Evolutionary conservation across 2,113 vertebrate species (phyloP).

Genomic region (Erinaceus europaeus): DNA sequence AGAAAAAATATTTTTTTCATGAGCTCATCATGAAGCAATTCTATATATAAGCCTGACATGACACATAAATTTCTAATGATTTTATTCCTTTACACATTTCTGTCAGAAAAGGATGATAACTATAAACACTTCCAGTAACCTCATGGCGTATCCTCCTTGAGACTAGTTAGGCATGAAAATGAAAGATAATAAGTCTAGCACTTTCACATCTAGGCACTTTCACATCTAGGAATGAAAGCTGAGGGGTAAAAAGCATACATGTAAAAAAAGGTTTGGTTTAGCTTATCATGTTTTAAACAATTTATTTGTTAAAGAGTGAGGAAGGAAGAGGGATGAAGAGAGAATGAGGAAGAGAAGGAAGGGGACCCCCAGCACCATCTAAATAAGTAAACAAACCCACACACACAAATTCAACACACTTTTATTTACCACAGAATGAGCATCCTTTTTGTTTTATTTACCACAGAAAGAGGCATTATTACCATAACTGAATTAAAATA

Average conservation of each 20-base stretch:
- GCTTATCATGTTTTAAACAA: not conserved
- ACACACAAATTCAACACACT: no score
- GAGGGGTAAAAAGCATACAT: no score
- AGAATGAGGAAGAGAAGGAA: no score
- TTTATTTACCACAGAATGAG: not conserved
- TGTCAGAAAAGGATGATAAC: not conserved
- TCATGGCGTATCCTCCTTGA: not conserved
- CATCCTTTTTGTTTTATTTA: no score
- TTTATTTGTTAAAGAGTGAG: no score
- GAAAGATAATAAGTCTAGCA: conserved; percentile 18
- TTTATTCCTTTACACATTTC: not conserved
- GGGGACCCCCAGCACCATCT: no score
- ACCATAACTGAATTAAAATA: not conserved
- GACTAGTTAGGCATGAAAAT: not conserved
- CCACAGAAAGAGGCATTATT: not conserved
- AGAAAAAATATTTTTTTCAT: not conserved
- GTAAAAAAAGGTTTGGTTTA: not conserved
- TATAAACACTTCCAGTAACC: not conserved
- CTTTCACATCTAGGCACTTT: not conserved
- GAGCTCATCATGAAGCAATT: not conserved
- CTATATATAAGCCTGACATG: not conserved
- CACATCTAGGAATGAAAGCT: not conserved
- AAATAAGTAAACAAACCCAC: no score
- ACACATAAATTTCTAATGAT: not conserved
- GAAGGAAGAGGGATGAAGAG: no score